Base-by-base conservation (phyloP, 2,797 vertebrate genomes). In the Harpagifer antarcticus region DNA sequence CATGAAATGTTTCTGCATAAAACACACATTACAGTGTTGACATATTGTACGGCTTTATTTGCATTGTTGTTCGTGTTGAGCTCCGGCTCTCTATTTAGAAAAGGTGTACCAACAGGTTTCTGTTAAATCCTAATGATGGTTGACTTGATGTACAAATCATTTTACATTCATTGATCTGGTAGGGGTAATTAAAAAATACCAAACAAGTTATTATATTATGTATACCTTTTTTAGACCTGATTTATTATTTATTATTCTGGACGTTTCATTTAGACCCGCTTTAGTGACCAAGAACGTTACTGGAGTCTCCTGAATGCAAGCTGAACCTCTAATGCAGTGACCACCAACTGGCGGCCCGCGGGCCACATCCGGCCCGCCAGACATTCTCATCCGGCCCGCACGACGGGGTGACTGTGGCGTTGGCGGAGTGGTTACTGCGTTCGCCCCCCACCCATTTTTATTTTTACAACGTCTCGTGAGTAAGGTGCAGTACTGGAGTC, bases 41-140 rank as follows among this genome's bases (percentile, higher is more conserved):
- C 72, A 10, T 1, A 37, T 37, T 37, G 33, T 37, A 49, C 2
- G 55, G 66, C 6, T 66, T 45, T 79, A 20, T 86, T 86, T 84
- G 69, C 33, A n/a, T 27, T 62, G 42, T 74, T 61, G 61, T 50
- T 33, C 14, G 15, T 9, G 33, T 12, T 27, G 0, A 64, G 43
- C 69, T 84, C 68, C 27, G 58, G 59, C 16, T 82, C 52, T 4
- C 17, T 76, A 69, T 84, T 84, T 76, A 68, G 44, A 23, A 11
- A 86, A 78, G 78, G 76, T 73, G 77, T 61, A 48, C 48, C 77
- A 23, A 2, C 20, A 49, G 15, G 9, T 16, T 20, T 4, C n/a
- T 13, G 48, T 45, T 11, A 43, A 8, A 11, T 61, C 37, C 54
- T 37, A 20, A 50, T 4, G 10, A 31, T 0, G 31, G 47, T 10